Evolutionary conservation across 2,113 vertebrate genomes (phyloP).

Genomic region (Datnioides undecimradiatus): DNA sequence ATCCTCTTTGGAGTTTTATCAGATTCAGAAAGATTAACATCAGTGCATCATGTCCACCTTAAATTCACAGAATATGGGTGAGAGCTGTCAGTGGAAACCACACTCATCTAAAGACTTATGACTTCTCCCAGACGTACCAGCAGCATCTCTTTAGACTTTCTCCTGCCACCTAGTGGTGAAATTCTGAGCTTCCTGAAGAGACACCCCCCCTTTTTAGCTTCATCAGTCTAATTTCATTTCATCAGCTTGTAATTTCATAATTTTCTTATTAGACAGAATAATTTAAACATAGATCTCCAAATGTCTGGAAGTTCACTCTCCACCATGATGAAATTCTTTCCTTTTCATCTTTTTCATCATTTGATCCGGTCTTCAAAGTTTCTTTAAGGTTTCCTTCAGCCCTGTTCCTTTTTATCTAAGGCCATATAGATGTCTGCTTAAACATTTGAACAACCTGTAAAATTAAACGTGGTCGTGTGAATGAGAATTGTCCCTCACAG

Average conservation of each 20-base stretch:
- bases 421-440: neutral
- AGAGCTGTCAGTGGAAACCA: neutral
- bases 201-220: neutral
- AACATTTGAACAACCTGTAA: neutral
- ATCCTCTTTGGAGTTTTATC: neutral
- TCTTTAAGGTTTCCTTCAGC: neutral
- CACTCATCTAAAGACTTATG: neutral
- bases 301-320: neutral
- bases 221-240: constrained; percentile 1
- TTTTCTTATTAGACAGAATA: neutral
- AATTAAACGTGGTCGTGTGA: neutral
- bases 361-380: neutral
- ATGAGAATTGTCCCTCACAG: neutral
- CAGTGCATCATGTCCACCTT: neutral
- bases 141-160: neutral
- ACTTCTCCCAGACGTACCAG: neutral
- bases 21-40: neutral
- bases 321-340: constrained; percentile 29
- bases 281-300: constrained; percentile 2
- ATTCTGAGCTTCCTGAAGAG: neutral
- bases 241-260: constrained; percentile 28
- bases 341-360: constrained; percentile 33
- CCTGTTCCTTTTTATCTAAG: neutral
- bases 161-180: constrained; percentile 76
- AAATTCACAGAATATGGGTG: constrained; percentile 18